Conservation (phyloP, 2,797 vertebrate genomes). For the Paedocypris micromegethes region DNA sequence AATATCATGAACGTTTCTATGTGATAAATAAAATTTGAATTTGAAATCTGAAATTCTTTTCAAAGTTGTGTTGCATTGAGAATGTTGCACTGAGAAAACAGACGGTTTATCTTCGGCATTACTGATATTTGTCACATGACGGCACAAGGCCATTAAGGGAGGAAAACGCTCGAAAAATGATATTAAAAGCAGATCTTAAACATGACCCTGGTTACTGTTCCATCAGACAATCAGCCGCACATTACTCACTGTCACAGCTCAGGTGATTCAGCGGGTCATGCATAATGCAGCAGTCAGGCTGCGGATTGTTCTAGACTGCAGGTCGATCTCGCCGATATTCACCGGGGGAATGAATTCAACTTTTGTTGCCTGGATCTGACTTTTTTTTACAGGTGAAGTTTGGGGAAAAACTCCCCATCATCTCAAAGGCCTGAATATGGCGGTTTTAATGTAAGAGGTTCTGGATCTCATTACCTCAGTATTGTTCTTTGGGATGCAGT, state of each 20-base stretch:
- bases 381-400: background rate
- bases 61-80: too few species aligned
- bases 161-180: slow-evolving; percentile 38
- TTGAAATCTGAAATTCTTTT: too few species aligned
- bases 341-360: slow-evolving; percentile 10
- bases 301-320: slow-evolving; percentile 32
- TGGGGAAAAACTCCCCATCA: slow-evolving; percentile 7
- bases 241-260: slow-evolving; percentile 59
- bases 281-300: slow-evolving; percentile 53
- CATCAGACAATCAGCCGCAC: slow-evolving; percentile 34
- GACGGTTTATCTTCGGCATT: slow-evolving; percentile 7
- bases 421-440: background rate
- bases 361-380: slow-evolving; percentile 6
- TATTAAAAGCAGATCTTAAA: slow-evolving; percentile 51
- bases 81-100: too few species aligned
- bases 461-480: slow-evolving; percentile 11
- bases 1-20: too few species aligned
- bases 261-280: slow-evolving; percentile 58
- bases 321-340: slow-evolving; percentile 33
- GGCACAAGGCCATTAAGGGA: slow-evolving; percentile 30
- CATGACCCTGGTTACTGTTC: slow-evolving; percentile 35
- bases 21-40: too few species aligned
- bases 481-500: slow-evolving; percentile 33
- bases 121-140: slow-evolving; percentile 14
- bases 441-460: background rate